Percentiles rank a stretch among this genome's conserved stretches.
Conservation (phyloP, 1,140 invertebrate species). For the Oreohelix idahoensis region DNA sequence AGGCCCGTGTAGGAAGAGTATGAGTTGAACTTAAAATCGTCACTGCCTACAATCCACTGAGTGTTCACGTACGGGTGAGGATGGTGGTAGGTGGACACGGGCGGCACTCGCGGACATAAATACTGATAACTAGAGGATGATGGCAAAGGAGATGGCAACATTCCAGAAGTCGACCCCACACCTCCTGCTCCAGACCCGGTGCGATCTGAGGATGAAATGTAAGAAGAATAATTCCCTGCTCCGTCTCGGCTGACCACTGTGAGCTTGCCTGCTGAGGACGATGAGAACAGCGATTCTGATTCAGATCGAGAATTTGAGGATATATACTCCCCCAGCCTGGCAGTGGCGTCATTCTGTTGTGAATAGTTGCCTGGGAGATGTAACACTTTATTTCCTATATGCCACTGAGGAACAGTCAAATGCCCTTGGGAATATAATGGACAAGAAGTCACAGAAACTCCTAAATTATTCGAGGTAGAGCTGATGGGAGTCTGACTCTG, state of each 20-base stretch:
- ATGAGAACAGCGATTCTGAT: neutral
- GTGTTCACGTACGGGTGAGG: conserved; percentile 47
- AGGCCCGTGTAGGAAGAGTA: neutral
- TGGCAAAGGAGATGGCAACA: no score
- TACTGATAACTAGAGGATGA: conserved; percentile 20
- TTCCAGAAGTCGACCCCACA: neutral
- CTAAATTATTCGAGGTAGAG: neutral
- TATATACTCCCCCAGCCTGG: neutral
- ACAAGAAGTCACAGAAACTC: neutral
- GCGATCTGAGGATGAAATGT: neutral
- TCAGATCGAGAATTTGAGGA: neutral
- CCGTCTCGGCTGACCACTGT: no score
- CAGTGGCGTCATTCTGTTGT: neutral
- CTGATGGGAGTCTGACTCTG: neutral
- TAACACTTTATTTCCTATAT: neutral
- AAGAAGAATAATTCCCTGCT: neutral
- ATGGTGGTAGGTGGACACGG: conserved; percentile 46
- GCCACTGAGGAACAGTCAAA: conserved; percentile 39
- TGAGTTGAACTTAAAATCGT: conserved; percentile 5
- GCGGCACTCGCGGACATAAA: conserved; percentile 33
- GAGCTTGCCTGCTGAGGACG: neutral
- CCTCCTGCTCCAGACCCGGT: neutral
- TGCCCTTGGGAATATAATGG: conserved; percentile 25
- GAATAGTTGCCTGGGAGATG: neutral
- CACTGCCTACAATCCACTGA: conserved; percentile 37